phyloP scores from a whole-genome alignment of 2,113 vertebrate genomes.

The Egretta garzetta region DNA sequence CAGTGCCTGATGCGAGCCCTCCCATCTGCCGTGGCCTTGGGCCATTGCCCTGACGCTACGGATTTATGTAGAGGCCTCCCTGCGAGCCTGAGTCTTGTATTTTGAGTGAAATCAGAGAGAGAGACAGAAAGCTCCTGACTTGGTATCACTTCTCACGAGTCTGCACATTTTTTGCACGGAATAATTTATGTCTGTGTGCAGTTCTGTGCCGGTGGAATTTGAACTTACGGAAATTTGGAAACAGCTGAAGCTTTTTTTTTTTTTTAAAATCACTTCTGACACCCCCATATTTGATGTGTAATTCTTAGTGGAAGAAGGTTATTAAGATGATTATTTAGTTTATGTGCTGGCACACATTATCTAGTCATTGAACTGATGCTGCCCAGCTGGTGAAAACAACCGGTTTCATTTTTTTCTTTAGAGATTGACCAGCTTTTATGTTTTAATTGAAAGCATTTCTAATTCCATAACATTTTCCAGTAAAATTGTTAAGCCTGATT shows the following conservation, averaged over 20 bases:
- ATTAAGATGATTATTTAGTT: not conserved
- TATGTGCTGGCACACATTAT: not conserved
- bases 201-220: not conserved
- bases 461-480: not conserved
- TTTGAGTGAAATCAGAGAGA: not conserved
- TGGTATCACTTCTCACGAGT: not conserved
- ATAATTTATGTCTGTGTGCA: not conserved
- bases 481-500: not conserved
- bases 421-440: not conserved
- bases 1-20: not conserved
- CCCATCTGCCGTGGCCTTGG: not conserved
- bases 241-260: not conserved
- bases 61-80: fast-evolving
- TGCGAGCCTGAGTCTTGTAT: fast-evolving
- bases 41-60: not conserved
- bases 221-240: not conserved
- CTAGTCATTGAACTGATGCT: constrained; percentile 3
- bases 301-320: constrained; percentile 1
- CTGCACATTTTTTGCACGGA: fast-evolving
- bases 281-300: not conserved
- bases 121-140: not conserved
- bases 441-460: not conserved
- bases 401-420: not conserved
- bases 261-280: not conserved
- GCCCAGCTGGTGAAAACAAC: constrained; percentile 9